A percentile compares a stretch with the other conserved stretches of the same genome.
These are phyloP conservation scores for Epinephelus cyanopodus DNA, from an alignment of 2,113 vertebrate genomes.

Conservation along the genomic window DNA sequence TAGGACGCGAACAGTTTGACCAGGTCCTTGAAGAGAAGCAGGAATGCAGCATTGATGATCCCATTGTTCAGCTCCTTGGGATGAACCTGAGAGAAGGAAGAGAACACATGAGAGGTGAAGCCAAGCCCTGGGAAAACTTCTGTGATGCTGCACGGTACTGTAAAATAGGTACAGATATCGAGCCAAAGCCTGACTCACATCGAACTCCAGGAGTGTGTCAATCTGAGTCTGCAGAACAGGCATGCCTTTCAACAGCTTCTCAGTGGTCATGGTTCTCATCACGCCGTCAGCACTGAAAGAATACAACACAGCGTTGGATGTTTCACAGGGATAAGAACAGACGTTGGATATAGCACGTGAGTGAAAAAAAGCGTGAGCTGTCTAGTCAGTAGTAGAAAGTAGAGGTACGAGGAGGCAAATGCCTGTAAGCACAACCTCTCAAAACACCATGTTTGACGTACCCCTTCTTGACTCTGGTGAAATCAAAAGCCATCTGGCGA, in stretches of 20 bases:
- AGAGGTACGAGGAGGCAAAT: not conserved
- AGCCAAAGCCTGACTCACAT: constrained; percentile 85
- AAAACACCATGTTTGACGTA: constrained; percentile 71
- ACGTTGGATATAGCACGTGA: too few relatives aligned
- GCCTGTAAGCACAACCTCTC: not conserved
- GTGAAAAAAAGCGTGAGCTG: not conserved
- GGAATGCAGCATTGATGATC: constrained; percentile 96
- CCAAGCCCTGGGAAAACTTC: not conserved
- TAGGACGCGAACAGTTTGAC: constrained; percentile 99
- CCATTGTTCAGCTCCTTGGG: constrained; percentile 98
- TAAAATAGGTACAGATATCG: not conserved
- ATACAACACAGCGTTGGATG: constrained; percentile 26
- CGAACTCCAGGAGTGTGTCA: constrained; percentile 97
- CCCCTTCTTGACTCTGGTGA: constrained; percentile 99
- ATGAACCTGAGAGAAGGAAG: constrained; percentile 87
- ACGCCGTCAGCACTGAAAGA: constrained; percentile 93
- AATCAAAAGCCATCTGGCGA: constrained; percentile 99
- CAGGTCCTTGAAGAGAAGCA: constrained; percentile 99
- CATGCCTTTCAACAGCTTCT: constrained; percentile 98
- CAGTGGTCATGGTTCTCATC: constrained; percentile 97
- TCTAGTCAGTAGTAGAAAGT: not conserved
- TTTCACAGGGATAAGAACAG: not conserved
- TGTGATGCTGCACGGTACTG: too few relatives aligned
- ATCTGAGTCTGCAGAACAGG: constrained; percentile 97
- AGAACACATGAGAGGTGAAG: not conserved